Evolutionary conservation across 2,888 invertebrate species (phyloP).

Genomic region (Cephus pygmeus): DNA sequence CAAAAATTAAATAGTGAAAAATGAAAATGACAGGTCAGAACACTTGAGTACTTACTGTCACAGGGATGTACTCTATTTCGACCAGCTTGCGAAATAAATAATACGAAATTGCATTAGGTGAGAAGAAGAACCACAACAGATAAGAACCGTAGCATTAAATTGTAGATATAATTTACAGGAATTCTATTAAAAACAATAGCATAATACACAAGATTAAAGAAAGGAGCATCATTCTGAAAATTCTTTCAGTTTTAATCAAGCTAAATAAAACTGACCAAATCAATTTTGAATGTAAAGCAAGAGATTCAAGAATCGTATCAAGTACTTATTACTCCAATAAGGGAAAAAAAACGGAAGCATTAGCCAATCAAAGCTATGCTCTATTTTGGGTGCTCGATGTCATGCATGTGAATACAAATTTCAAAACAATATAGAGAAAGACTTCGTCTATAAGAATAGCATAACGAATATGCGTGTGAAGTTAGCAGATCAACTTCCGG

Average conservation of each 20-base stretch:
- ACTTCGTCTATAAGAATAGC: neutral
- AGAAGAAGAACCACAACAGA: constrained; percentile 26
- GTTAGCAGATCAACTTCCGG: too few species aligned
- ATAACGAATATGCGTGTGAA: neutral
- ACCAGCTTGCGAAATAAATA: constrained; percentile 72
- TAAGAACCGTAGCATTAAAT: neutral
- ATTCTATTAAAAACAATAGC: neutral
- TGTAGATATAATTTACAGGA: neutral
- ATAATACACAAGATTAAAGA: neutral
- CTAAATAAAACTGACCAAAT: neutral
- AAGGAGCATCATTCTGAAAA: neutral
- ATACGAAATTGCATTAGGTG: constrained; percentile 54
- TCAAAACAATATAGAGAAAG: neutral
- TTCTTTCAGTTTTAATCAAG: neutral
- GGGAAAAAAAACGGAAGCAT: neutral
- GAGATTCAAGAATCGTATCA: neutral
- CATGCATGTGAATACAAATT: neutral
- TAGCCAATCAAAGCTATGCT: neutral
- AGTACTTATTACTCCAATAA: neutral
- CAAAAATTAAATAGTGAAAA: neutral
- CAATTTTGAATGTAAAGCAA: neutral
- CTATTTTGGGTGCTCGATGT: neutral
- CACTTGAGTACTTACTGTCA: constrained; percentile 63
- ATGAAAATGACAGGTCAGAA: neutral
- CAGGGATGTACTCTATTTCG: constrained; percentile 73